phyloP scores from a whole-genome alignment of 2,888 invertebrate genomes.

The Patella depressa region DNA sequence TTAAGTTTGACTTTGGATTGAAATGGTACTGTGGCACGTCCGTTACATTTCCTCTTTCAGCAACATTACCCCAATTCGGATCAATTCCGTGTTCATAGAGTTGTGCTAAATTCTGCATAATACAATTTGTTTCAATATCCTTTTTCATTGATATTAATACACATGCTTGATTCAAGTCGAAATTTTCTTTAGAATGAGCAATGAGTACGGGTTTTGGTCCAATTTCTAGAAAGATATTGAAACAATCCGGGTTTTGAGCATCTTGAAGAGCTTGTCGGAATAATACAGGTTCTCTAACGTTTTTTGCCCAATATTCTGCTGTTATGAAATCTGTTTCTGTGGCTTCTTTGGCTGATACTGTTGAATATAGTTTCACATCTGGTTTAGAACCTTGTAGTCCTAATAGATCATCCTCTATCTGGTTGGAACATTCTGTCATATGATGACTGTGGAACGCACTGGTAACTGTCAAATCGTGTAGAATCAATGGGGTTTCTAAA shows the following conservation, averaged over 20 bases:
- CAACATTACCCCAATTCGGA: conserved; percentile 31
- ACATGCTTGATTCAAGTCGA: conserved; percentile 27
- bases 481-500: conserved; percentile 14
- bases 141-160: conserved; percentile 36
- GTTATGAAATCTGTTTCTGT: conserved; percentile 33
- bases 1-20: conserved; percentile 30
- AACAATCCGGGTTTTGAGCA: conserved; percentile 19
- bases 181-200: conserved; percentile 39
- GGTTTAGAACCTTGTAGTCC: conserved; percentile 30
- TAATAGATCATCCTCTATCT: conserved; percentile 34
- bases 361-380: conserved; percentile 42
- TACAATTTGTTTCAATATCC: conserved; percentile 27
- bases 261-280: conserved; percentile 43
- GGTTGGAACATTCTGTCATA: conserved; percentile 27
- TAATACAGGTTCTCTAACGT: conserved; percentile 47
- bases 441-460: conserved; percentile 56
- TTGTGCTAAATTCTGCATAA: conserved; percentile 28
- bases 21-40: conserved; percentile 43
- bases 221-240: conserved; percentile 53
- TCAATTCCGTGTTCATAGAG: conserved; percentile 37
- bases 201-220: conserved; percentile 53
- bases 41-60: conserved; percentile 26
- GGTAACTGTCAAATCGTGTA: conserved; percentile 43
- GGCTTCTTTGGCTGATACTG: conserved; percentile 44
- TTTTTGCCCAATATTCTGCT: conserved; percentile 51